Evolutionary conservation across 2,113 vertebrate species (phyloP).

Genomic region (Caloenas nicobarica): DNA sequence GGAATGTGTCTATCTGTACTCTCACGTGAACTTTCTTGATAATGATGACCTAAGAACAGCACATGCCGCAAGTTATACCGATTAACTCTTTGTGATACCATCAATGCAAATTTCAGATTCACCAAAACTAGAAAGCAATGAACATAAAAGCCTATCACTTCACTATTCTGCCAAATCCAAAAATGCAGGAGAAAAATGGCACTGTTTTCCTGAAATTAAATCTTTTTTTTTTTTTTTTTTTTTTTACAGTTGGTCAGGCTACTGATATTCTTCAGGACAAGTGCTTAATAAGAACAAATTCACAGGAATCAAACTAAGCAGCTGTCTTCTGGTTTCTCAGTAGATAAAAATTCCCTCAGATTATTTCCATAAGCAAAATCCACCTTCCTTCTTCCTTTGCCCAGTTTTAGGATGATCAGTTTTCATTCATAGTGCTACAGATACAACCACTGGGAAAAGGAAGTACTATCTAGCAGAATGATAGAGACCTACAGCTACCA

Average conservation of each 20-base stretch:
- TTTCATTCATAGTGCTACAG: background rate
- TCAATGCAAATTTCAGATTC: background rate
- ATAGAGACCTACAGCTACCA: background rate
- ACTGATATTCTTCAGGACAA: background rate
- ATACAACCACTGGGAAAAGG: background rate
- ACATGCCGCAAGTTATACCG: background rate
- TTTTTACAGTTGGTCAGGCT: background rate
- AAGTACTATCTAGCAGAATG: background rate
- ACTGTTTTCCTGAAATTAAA: background rate
- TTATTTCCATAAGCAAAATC: background rate
- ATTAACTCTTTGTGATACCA: background rate
- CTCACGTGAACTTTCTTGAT: background rate
- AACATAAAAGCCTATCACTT: background rate
- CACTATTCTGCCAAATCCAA: background rate
- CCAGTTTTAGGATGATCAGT: background rate
- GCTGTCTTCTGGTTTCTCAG: background rate
- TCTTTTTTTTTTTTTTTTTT: background rate
- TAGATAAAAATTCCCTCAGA: background rate
- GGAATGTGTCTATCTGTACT: background rate
- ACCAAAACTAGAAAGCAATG: background rate
- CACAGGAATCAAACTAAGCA: background rate
- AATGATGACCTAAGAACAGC: background rate
- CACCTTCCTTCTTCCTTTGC: background rate
- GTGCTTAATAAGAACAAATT: background rate
- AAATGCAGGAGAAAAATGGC: background rate